These are phyloP conservation scores for Petrocephalus schoutedeni DNA, from an alignment of 2,797 vertebrate species.

Conservation along the genomic window DNA sequence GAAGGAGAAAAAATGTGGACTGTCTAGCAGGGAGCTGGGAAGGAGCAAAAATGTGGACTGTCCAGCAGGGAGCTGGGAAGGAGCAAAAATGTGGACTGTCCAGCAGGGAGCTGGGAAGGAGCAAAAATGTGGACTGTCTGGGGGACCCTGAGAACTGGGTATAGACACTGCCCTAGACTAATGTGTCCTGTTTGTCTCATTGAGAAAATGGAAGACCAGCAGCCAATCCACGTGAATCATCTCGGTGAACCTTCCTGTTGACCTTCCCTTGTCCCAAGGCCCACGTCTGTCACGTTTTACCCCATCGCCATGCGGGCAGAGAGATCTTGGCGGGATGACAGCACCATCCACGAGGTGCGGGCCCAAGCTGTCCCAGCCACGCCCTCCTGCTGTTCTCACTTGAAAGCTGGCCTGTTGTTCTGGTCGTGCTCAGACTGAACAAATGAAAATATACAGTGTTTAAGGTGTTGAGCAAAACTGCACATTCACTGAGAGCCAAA, in stretches of 20 bases:
- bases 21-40: background rate
- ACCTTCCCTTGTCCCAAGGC: background rate
- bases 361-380: background rate
- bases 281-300: background rate
- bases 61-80: background rate
- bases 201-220: background rate
- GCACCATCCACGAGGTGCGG: background rate
- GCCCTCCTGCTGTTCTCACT: background rate
- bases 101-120: background rate
- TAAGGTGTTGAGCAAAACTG: background rate
- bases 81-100: background rate
- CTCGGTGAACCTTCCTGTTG: background rate
- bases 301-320: background rate
- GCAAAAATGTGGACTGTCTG: background rate
- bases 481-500: background rate
- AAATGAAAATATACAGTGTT: background rate
- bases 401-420: background rate
- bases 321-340: conserved; percentile 7
- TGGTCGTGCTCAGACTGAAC: background rate
- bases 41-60: background rate
- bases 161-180: background rate
- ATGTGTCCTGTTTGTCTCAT: background rate
- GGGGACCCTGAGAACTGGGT: background rate
- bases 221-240: background rate
- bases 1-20: background rate